These are phyloP conservation scores for Enteromius anoplus DNA, from an alignment of 2,797 vertebrate species.

Conservation along the genomic window DNA sequence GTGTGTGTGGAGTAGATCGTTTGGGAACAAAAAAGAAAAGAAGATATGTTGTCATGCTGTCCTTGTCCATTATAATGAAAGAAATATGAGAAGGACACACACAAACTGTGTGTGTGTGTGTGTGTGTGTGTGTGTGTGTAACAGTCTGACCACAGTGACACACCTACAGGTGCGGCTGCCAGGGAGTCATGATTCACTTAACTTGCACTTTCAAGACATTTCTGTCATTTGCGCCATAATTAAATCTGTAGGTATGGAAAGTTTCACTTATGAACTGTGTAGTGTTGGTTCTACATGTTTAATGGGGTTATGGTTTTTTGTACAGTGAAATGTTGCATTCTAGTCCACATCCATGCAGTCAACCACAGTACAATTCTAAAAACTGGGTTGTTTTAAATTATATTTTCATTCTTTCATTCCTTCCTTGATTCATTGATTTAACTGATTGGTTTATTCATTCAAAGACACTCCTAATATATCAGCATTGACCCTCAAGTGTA, in stretches of 20 bases:
- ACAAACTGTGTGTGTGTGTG: conserved; percentile 52
- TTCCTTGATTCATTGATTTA: too few relatives aligned
- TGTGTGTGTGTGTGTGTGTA: conserved; percentile 55
- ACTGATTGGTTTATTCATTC: neutral
- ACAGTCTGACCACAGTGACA: conserved; percentile 37
- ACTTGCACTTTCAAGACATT: neutral
- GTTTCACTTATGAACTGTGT: neutral
- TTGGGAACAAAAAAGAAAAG: conserved; percentile 18
- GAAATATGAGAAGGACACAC: conserved; percentile 68
- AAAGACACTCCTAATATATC: neutral
- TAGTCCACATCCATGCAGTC: neutral
- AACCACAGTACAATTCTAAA: neutral
- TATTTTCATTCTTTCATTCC: too few relatives aligned
- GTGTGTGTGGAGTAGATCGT: neutral
- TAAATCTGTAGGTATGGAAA: neutral
- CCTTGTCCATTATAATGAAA: conserved; percentile 60
- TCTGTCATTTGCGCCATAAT: neutral
- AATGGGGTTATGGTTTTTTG: neutral
- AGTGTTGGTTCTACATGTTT: neutral
- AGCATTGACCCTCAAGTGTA: neutral
- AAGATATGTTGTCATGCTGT: neutral
- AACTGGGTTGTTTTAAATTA: too few relatives aligned
- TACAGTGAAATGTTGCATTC: neutral
- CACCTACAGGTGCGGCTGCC: conserved; percentile 46
- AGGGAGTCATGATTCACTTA: conserved; percentile 40